Evolutionary conservation across 2,797 vertebrate genomes (phyloP), one percentile per base, ranked within the genome.

Genomic region (Busarellus nigricollis): DNA sequence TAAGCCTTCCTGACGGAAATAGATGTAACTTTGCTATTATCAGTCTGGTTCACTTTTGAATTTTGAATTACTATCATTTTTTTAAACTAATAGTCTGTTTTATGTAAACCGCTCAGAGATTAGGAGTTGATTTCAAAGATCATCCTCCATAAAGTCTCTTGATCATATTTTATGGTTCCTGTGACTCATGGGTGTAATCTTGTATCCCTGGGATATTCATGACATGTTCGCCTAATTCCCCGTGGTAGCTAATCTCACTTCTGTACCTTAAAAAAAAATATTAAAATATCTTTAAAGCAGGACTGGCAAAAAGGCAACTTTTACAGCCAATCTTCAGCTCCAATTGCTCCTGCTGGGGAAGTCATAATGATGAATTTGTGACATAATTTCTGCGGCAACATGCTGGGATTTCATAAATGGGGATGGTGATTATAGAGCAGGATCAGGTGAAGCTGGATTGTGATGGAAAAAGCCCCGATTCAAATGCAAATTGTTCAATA

Each of bases 381-480:
- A 97, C 95, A 96, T 89, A 87, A 95, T 94, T 80, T 96, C 96
- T 93, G 89, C 0, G 73, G 84, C 89, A 73, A 83, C 95, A 96
- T 45, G 96, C 95, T 97, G 96, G 67, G 96, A 97, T 97, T 97
- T 95, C 96, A 97, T 94, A 96, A 98, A 96, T 87, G 95, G 83
- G 87, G 87, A 84, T 94, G 76, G 81, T 92, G 96, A 95, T 96
- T 97, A 97, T 92, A 94, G 88, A 96, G 97, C 54, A 89, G 91
- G 97, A 97, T 97, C 97, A 97, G 97, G 97, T 98, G 97, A 97
- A 97, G 83, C 76, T 86, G 95, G 81, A 97, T 97, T 97, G 96
- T 92, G 91, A 95, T 97, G 95, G 96, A 96, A 96, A 96, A 95
- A 94, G 63, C 93, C 77, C 67, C 3, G 9, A 98, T 97, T 98